A percentile compares a stretch with the other conserved stretches of the same genome.
phyloP scores from a whole-genome alignment of 2,113 vertebrate species.

The Myrmecophaga tridactyla region DNA sequence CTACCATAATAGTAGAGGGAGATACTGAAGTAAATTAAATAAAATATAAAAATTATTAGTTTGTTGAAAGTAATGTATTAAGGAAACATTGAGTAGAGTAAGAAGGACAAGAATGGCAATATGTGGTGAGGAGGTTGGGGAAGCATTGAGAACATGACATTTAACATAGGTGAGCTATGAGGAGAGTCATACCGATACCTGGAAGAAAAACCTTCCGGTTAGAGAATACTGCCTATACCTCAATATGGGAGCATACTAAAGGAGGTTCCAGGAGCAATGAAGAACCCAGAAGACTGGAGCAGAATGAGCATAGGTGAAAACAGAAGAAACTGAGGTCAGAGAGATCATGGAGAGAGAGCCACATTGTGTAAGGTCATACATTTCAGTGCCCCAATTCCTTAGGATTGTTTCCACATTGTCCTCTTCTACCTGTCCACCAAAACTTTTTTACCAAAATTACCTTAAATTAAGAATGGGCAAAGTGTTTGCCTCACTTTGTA shows the following conservation, averaged over 20 bases:
- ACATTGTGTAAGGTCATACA: not conserved
- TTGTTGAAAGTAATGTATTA: not conserved
- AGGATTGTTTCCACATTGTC: not conserved
- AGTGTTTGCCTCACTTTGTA: not conserved
- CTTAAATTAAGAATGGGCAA: not conserved
- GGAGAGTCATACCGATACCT: not conserved
- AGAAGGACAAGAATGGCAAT: not conserved
- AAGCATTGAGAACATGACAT: not conserved
- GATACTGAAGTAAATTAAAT: not conserved
- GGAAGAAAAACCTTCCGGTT: not conserved
- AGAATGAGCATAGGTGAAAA: not conserved
- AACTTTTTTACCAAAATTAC: not conserved
- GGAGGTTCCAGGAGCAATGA: not conserved
- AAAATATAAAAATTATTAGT: not conserved
- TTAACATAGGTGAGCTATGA: not conserved
- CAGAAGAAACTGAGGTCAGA: not conserved
- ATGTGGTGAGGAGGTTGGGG: not conserved
- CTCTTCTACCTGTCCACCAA: not conserved
- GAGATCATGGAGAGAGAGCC: not conserved
- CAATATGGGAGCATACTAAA: not conserved
- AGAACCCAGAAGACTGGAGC: not conserved
- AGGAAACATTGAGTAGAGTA: not conserved
- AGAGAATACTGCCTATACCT: not conserved
- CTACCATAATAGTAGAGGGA: not conserved
- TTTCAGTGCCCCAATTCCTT: not conserved